These are phyloP conservation scores for Platyura marginata DNA, from an alignment of 1,140 invertebrate species.

Conservation along the genomic window DNA sequence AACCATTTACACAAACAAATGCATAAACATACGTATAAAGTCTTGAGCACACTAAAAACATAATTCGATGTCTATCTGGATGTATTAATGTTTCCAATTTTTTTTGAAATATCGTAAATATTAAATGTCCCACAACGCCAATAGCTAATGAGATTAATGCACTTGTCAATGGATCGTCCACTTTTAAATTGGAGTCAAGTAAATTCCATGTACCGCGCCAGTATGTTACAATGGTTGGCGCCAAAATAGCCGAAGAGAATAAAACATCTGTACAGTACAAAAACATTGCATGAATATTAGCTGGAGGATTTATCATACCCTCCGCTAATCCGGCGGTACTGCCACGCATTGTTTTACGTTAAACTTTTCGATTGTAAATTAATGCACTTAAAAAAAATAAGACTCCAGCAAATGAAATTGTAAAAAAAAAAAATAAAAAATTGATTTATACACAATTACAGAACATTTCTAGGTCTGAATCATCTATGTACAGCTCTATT, in stretches of 20 bases:
- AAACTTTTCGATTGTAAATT: too few relatives aligned
- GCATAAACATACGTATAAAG: conserved; percentile 56
- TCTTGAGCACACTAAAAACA: conserved; percentile 51
- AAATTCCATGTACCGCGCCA: conserved; percentile 74
- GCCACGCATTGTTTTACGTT: conserved; percentile 29
- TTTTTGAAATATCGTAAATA: conserved; percentile 46
- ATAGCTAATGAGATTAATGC: conserved; percentile 42
- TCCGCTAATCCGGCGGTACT: conserved; percentile 34
- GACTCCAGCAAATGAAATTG: background rate
- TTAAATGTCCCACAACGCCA: conserved; percentile 44
- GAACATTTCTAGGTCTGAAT: background rate
- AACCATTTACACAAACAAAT: conserved; percentile 63
- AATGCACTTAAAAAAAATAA: background rate
- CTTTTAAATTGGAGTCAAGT: conserved; percentile 50
- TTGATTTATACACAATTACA: background rate
- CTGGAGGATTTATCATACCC: conserved; percentile 24
- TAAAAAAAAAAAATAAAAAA: background rate
- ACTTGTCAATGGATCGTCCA: conserved; percentile 34
- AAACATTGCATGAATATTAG: conserved; percentile 30
- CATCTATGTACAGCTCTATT: too few relatives aligned
- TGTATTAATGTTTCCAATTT: conserved; percentile 36
- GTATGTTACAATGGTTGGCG: conserved; percentile 62
- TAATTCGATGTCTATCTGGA: conserved; percentile 43
- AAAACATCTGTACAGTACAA: conserved; percentile 47
- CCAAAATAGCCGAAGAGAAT: conserved; percentile 49